Conservation (phyloP, 2,888 invertebrate genomes). For the Dexiosoma caninum region DNA sequence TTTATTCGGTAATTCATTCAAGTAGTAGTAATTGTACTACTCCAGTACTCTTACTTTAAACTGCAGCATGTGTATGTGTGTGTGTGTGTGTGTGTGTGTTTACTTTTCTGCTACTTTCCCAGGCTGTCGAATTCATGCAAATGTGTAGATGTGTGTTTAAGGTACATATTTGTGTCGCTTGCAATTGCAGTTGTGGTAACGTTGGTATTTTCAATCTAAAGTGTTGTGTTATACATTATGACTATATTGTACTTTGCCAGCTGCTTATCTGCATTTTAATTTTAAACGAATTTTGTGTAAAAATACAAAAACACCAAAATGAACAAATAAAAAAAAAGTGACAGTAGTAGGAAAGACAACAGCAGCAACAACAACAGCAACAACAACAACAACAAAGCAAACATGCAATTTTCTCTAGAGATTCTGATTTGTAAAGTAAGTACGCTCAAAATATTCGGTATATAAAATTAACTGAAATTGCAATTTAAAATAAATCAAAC, state of each 20-base stretch:
- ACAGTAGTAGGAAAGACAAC: background rate
- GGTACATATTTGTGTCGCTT: slow-evolving; percentile 2
- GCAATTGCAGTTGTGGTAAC: slow-evolving; percentile 48
- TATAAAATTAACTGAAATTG: too few species aligned
- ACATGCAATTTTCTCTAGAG: slow-evolving; percentile 53
- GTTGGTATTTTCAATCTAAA: slow-evolving; percentile 38
- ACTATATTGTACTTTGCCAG: slow-evolving; percentile 61
- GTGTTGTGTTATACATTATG: slow-evolving; percentile 51
- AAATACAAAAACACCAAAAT: slow-evolving; percentile 47
- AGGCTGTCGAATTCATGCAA: background rate
- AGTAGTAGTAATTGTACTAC: slow-evolving; percentile 24
- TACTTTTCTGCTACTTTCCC: background rate
- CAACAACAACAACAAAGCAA: background rate
- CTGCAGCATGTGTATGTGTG: background rate
- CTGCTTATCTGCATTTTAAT: slow-evolving; percentile 66
- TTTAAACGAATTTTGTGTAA: slow-evolving; percentile 63
- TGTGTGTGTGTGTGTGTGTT: background rate
- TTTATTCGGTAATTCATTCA: slow-evolving; percentile 23
- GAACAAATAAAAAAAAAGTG: background rate
- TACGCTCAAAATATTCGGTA: too few species aligned
- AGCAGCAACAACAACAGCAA: too few species aligned
- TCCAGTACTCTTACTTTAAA: slow-evolving; percentile 13
- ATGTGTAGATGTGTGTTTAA: slow-evolving; percentile 39
- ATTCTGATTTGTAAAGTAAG: slow-evolving; percentile 45
- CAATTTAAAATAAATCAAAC: too few species aligned